Evolutionary conservation across 2,888 invertebrate species (phyloP).

Genomic region (Cephus rjabovi): DNA sequence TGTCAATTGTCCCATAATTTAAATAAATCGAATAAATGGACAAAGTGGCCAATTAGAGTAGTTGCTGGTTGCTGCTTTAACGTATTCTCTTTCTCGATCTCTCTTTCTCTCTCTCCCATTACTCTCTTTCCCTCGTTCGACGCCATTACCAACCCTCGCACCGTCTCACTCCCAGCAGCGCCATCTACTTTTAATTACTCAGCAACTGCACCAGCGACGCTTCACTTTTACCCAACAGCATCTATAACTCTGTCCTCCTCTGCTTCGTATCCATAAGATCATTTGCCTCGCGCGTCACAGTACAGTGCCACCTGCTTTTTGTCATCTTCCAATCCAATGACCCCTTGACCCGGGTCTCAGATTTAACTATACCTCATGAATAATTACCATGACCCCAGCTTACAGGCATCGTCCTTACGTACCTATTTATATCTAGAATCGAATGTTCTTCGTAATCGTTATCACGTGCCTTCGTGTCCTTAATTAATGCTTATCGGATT

Average conservation of each 20-base stretch:
- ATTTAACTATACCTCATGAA: background rate
- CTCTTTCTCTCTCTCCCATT: constrained; percentile 12
- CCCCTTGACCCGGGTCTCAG: background rate
- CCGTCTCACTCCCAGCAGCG: background rate
- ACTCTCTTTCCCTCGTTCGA: background rate
- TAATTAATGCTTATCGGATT: background rate
- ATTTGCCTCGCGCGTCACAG: background rate
- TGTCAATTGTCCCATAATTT: constrained; percentile 68
- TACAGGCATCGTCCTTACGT: background rate
- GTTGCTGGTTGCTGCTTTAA: constrained; percentile 62
- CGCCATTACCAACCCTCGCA: background rate
- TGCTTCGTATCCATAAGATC: background rate
- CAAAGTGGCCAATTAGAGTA: constrained; percentile 68
- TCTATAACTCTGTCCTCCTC: background rate
- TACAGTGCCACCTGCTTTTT: background rate
- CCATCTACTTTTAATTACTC: background rate
- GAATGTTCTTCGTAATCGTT: background rate
- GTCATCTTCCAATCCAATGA: background rate
- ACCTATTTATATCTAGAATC: background rate
- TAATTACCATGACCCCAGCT: background rate
- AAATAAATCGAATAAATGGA: constrained; percentile 68
- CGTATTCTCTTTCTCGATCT: constrained; percentile 54
- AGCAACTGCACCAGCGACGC: background rate
- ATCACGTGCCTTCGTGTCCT: background rate
- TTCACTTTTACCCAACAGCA: background rate